Conservation (phyloP, 2,113 vertebrate species). For the Sceloporus undulatus region DNA sequence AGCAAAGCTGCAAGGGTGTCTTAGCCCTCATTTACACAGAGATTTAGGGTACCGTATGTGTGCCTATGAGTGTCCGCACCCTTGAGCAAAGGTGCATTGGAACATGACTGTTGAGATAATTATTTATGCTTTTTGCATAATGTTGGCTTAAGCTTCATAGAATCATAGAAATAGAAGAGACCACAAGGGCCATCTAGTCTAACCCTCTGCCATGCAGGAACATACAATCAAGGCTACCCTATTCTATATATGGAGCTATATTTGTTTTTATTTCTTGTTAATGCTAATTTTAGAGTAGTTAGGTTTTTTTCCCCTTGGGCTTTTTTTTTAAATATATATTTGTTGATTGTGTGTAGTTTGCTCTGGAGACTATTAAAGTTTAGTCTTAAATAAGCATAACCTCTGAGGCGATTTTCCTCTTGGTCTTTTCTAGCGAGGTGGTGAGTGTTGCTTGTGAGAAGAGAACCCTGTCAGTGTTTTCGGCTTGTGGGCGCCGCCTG, state of each 20-base stretch:
- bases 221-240: not conserved
- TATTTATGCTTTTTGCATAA: too few relatives aligned
- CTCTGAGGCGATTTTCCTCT: not conserved
- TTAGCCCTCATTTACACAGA: too few relatives aligned
- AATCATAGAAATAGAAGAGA: too few relatives aligned
- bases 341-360: not conserved
- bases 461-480: conserved; percentile 92
- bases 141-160: too few relatives aligned
- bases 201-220: too few relatives aligned
- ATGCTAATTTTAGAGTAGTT: not conserved
- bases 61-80: too few relatives aligned
- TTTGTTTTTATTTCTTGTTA: not conserved
- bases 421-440: conserved; percentile 82
- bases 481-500: conserved; percentile 91
- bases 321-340: not conserved
- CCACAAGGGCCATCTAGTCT: too few relatives aligned
- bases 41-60: too few relatives aligned
- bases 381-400: too few relatives aligned
- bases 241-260: not conserved
- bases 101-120: not conserved
- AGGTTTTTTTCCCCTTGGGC: not conserved
- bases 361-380: not conserved
- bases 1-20: too few relatives aligned
- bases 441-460: conserved; percentile 93
- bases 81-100: not conserved